Conservation (phyloP, 1,140 invertebrate genomes). For the Cepaea nemoralis region DNA sequence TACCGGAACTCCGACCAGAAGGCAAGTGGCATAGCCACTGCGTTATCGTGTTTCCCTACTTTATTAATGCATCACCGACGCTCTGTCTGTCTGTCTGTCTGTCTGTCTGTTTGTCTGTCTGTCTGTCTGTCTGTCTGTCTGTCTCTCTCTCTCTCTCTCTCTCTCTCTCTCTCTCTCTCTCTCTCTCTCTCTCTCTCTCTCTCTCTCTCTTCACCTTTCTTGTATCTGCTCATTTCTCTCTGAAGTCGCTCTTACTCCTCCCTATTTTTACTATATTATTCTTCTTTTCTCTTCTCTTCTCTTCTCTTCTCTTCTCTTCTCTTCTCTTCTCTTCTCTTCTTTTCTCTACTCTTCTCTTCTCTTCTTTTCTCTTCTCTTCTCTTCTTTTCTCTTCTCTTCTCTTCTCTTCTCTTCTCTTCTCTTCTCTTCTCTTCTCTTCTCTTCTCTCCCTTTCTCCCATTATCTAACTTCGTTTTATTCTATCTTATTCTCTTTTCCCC, state of each 20-base stretch:
- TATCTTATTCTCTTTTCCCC: too few species aligned
- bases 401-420: neutral
- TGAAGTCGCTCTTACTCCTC: neutral
- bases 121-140: too few species aligned
- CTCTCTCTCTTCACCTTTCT: neutral
- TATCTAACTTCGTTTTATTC: too few species aligned
- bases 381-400: neutral
- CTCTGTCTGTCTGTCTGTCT: too few species aligned
- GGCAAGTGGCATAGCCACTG: too few species aligned
- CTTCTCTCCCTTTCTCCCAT: conserved; percentile 11
- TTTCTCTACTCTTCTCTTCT: neutral
- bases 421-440: neutral
- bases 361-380: neutral
- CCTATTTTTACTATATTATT: neutral
- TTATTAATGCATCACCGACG: too few species aligned
- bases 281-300: neutral
- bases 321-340: neutral
- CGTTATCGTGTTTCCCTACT: too few species aligned
- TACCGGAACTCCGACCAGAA: too few species aligned
- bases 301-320: neutral
- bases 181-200: conserved; percentile 22
- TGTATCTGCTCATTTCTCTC: neutral
- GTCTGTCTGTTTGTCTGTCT: too few species aligned
- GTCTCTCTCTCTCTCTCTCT: too few species aligned
- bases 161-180: too few species aligned